phyloP scores from a whole-genome alignment of 1,140 invertebrate genomes.

The Drosophila aff. region DNA sequence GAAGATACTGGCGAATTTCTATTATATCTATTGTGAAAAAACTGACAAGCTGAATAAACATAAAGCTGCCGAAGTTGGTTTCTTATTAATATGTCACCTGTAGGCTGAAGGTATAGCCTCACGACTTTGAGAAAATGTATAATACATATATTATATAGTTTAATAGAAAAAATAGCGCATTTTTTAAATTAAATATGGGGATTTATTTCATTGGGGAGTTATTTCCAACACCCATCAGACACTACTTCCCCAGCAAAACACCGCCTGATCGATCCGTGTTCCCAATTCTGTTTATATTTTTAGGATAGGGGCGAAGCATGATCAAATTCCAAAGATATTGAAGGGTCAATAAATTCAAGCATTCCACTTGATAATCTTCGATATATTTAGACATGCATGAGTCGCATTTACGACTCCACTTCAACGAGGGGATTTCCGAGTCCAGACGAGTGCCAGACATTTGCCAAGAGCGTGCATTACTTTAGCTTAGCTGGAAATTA shows the following conservation, averaged over 20 bases:
- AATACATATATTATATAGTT: neutral
- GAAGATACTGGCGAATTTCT: too few species aligned
- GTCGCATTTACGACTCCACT: constrained; percentile 5
- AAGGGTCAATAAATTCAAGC: constrained; percentile 4
- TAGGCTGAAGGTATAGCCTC: neutral
- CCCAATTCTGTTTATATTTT: neutral
- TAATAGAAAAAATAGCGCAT: neutral
- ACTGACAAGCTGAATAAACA: neutral
- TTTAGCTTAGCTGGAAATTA: neutral
- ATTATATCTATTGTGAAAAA: neutral
- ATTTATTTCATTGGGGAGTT: too few species aligned
- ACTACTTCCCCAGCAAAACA: too few species aligned
- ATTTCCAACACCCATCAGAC: too few species aligned
- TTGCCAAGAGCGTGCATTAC: neutral
- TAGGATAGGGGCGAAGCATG: neutral
- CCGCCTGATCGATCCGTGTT: constrained; percentile 17
- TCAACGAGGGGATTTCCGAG: neutral
- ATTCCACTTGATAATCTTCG: constrained; percentile 13
- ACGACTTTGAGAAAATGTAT: neutral
- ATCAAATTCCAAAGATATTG: constrained; percentile 18
- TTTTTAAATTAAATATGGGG: too few species aligned
- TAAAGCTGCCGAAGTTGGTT: neutral
- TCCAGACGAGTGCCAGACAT: constrained; percentile 5
- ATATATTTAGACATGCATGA: constrained; percentile 15
- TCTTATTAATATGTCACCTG: neutral